A percentile compares a stretch with the other conserved stretches of the same genome.
Evolutionary conservation across 2,797 vertebrate species (phyloP).

Genomic region (Tragelaphus eurycerus): DNA sequence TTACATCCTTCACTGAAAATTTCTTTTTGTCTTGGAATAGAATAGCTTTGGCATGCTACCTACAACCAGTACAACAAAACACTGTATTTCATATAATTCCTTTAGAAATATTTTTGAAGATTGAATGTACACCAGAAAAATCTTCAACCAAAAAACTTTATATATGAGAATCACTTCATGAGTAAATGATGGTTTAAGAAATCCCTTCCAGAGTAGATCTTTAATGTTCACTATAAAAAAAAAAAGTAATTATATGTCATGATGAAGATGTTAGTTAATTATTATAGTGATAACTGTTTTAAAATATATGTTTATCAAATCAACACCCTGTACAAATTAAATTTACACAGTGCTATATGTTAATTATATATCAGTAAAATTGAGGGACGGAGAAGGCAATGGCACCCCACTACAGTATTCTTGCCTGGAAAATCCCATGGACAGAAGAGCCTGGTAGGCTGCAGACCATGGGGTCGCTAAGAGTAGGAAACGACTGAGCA

Average conservation of each 20-base stretch:
- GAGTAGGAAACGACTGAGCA: no score
- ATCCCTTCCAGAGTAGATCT: neutral
- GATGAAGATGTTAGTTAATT: neutral
- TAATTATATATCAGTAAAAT: neutral
- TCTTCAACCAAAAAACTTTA: neutral
- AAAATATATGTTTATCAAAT: neutral
- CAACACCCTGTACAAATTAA: neutral
- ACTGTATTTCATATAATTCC: neutral
- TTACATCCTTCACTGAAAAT: neutral
- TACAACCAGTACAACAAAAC: neutral
- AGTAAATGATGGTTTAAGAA: neutral
- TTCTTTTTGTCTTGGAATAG: neutral
- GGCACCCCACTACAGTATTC: no score
- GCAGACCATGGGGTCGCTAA: no score
- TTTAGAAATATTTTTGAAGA: neutral
- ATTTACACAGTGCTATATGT: neutral
- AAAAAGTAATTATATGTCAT: neutral
- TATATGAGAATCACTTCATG: neutral
- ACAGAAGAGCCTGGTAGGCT: no score
- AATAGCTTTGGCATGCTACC: neutral
- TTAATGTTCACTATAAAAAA: neutral
- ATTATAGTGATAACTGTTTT: neutral
- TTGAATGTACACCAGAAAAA: neutral
- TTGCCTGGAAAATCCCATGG: no score
- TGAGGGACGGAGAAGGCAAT: no score